Evolutionary conservation across 1,140 invertebrate species (phyloP).

Genomic region (Cyclina sinensis): DNA sequence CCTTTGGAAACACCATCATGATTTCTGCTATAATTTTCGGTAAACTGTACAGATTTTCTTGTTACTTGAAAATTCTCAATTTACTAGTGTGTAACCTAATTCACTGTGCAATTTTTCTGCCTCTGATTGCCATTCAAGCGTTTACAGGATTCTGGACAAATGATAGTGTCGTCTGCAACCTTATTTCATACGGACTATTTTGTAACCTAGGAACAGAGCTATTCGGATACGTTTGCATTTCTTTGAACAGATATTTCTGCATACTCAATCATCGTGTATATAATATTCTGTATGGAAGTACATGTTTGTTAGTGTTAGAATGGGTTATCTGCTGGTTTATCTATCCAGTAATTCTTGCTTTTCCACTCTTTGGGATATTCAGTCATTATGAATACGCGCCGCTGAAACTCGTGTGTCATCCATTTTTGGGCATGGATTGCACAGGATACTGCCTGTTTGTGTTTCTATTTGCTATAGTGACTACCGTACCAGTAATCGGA

Average conservation of each 20-base stretch:
- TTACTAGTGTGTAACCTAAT: slow-evolving; percentile 50
- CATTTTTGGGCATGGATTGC: slow-evolving; percentile 48
- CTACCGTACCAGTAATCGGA: slow-evolving; percentile 45
- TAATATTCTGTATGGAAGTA: slow-evolving; percentile 11
- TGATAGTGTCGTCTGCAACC: slow-evolving; percentile 28
- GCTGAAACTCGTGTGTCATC: slow-evolving; percentile 61
- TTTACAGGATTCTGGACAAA: slow-evolving; percentile 48
- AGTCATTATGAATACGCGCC: slow-evolving; percentile 58
- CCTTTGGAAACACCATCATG: slow-evolving; percentile 28
- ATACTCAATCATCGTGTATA: slow-evolving; percentile 29
- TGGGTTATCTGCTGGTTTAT: slow-evolving; percentile 47
- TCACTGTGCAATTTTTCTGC: slow-evolving; percentile 55
- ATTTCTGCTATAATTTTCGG: slow-evolving; percentile 53
- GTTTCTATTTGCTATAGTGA: slow-evolving; percentile 46
- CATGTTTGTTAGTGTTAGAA: neutral
- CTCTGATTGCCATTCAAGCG: slow-evolving; percentile 50
- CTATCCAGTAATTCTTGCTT: slow-evolving; percentile 52
- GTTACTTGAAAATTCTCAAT: slow-evolving; percentile 56
- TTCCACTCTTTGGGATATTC: slow-evolving; percentile 47
- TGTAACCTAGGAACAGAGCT: slow-evolving; percentile 61
- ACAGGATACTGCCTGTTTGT: slow-evolving; percentile 59
- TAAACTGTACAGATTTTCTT: slow-evolving; percentile 9
- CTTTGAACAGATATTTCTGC: slow-evolving; percentile 60
- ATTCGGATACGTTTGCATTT: slow-evolving; percentile 55
- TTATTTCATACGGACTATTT: slow-evolving; percentile 45